These are phyloP conservation scores for Xenopus laevis DNA, from an alignment of 2,113 vertebrate species.

Conservation along the genomic window DNA sequence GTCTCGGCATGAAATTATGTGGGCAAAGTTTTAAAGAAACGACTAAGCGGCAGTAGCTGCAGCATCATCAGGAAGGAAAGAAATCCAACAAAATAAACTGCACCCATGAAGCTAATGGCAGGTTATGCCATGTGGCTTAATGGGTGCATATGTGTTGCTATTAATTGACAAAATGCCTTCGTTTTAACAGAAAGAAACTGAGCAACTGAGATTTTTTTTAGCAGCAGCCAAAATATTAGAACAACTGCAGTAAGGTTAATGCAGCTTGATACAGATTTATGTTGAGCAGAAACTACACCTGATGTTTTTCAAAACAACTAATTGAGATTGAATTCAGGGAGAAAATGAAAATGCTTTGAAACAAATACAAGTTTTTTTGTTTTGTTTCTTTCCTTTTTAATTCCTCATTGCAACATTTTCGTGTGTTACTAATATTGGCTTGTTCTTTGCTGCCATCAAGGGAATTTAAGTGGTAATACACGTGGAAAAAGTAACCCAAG, in stretches of 20 bases:
- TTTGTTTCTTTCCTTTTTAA: constrained; percentile 17
- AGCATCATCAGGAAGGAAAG: too few relatives aligned
- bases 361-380: constrained; percentile 27
- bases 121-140: too few relatives aligned
- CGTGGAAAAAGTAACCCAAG: neutral
- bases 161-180: too few relatives aligned
- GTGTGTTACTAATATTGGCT: constrained; percentile 22
- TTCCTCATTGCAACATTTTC: too few relatives aligned
- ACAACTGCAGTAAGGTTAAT: neutral
- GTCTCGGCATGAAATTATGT: too few relatives aligned
- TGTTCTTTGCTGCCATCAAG: constrained; percentile 69
- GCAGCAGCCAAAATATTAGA: constrained; percentile 11
- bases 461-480: constrained; percentile 33
- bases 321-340: constrained; percentile 42
- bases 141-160: too few relatives aligned
- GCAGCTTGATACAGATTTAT: constrained; percentile 1
- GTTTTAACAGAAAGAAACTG: constrained; percentile 16
- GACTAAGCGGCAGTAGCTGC: too few relatives aligned
- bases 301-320: constrained; percentile 20
- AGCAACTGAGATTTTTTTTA: constrained; percentile 19
- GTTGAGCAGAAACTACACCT: neutral
- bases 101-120: too few relatives aligned
- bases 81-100: too few relatives aligned
- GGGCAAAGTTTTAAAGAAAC: too few relatives aligned
- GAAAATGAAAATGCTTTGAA: constrained; percentile 39